Base-by-base conservation (phyloP, 2,888 invertebrate species). In the Diaprepes abbreviatus region DNA sequence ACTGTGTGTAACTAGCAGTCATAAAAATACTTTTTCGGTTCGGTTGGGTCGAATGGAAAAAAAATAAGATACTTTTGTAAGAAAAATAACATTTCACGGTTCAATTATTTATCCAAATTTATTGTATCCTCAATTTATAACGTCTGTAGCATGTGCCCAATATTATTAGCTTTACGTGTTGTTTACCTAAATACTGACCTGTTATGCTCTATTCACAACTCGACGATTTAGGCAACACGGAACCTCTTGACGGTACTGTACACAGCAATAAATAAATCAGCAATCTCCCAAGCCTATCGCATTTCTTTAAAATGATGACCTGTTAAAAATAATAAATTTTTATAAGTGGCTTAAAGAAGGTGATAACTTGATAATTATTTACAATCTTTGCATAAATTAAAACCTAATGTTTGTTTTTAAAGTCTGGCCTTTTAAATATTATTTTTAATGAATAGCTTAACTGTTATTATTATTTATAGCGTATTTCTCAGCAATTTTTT, bases 201-300 rank as follows among this genome's bases (percentile, higher is more conserved):
- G 48, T 7, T 10, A 9, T 50, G 1, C 28, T 28, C 3, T 19
- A 28, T 14, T 21, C 28, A 28, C 9, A 50, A 16, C 48, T 50
- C n/a, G 3, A n/a, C 17, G 12, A 12, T 28, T 21, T 24, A 48
- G 48, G 10, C 28, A 3, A 28, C 12, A 48, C 28, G 31, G 12
- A 24, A 50, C 48, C 45, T 45, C 24, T 45, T 28, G 48, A 50
- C 21, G 21, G 21, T 43, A 50, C 48, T 50, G 28, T 50, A 50
- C 48, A 7, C 48, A 14, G 28, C 48, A 28, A 50, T 50, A 50
- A 50, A 50, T 50, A 50, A 50, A 14, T 50, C 28, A 50, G 28
- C 48, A 50, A 28, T 14, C 48, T 50, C 48, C 48, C 48, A 50
- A 28, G 48, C 48, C 38, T 50, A 50, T 50, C 48, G 28, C 28